Percentiles rank a stretch among this genome's conserved stretches.
Evolutionary conservation across 1,140 invertebrate species (phyloP).

Genomic region (Arctopsyche grandis): DNA sequence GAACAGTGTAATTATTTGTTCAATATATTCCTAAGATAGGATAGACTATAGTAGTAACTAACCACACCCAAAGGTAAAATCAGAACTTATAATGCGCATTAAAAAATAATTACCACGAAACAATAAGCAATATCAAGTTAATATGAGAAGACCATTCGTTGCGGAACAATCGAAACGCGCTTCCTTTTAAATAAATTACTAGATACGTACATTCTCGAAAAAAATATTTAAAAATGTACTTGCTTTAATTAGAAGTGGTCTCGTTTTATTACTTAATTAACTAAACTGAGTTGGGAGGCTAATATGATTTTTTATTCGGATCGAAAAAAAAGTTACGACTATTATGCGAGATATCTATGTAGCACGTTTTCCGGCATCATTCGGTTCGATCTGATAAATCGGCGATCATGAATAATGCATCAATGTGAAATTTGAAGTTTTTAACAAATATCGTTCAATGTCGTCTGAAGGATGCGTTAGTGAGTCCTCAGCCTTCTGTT

Average conservation of each 20-base stretch:
- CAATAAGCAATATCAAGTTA: conserved; percentile 12
- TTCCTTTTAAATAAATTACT: not conserved
- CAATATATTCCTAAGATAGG: too few species aligned
- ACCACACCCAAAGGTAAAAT: too few species aligned
- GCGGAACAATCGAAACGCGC: not conserved
- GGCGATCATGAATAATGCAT: not conserved
- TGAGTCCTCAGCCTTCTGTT: not conserved
- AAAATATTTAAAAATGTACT: not conserved
- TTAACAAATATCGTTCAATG: not conserved
- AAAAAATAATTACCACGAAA: not conserved
- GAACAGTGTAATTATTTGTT: too few species aligned
- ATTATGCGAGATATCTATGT: not conserved
- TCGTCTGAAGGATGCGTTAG: not conserved
- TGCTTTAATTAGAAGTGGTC: not conserved
- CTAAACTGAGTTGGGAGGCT: too few species aligned
- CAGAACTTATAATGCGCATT: too few species aligned
- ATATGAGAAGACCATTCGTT: conserved; percentile 17
- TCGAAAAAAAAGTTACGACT: not conserved
- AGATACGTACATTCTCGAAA: not conserved
- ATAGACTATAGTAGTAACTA: too few species aligned
- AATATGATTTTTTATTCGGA: not conserved
- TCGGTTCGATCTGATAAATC: not conserved
- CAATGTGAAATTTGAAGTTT: not conserved
- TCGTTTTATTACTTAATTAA: conserved; percentile 12
- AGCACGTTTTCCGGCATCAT: not conserved